A percentile compares a stretch with the other conserved stretches of the same genome.
Conservation (phyloP, 2,888 invertebrate species). For the Plemyria rubiginata region DNA sequence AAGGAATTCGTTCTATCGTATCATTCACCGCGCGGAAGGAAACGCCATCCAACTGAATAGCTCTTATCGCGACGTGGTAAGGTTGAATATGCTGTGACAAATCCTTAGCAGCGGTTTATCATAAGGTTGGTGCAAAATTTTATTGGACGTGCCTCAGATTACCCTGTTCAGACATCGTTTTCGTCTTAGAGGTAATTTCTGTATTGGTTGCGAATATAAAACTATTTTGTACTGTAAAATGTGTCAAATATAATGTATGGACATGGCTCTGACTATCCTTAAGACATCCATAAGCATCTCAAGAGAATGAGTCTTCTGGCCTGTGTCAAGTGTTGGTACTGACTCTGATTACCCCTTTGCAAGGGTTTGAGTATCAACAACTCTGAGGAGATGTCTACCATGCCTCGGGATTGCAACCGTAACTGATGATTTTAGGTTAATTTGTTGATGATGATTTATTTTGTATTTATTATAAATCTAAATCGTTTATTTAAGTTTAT, state of each 20-base stretch:
- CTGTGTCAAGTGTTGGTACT: not conserved
- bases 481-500: not conserved
- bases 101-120: not conserved
- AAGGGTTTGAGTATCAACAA: not conserved
- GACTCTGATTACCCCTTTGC: not conserved
- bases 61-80: slow-evolving; percentile 30
- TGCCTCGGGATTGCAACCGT: not conserved
- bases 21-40: slow-evolving; percentile 91
- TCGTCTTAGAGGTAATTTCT: not conserved
- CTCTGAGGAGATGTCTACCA: not conserved
- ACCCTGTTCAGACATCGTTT: not conserved
- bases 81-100: slow-evolving; percentile 15
- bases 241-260: not conserved
- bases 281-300: not conserved
- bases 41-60: slow-evolving; percentile 53
- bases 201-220: not conserved
- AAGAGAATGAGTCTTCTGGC: not conserved
- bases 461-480: not conserved
- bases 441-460: not conserved
- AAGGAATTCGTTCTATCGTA: slow-evolving; percentile 93
- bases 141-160: not conserved
- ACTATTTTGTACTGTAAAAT: not conserved
- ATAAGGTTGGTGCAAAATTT: not conserved
- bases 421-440: not conserved
- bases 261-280: not conserved